Percentiles rank a stretch among this genome's conserved stretches.
Conservation (phyloP, 2,797 vertebrate species). For the Lemur catta region DNA sequence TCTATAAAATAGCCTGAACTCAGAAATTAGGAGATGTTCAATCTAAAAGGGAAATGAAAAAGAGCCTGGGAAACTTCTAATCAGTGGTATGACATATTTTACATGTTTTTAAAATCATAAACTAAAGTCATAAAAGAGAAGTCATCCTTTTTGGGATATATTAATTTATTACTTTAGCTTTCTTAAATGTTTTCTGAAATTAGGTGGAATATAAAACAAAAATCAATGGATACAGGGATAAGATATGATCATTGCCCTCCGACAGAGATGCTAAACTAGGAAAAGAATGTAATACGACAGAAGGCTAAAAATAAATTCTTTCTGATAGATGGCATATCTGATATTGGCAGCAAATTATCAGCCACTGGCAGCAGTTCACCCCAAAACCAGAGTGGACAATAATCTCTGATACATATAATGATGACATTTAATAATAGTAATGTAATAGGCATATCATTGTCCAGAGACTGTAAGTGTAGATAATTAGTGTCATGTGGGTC, state of each 20-base stretch:
- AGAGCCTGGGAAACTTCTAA: background rate
- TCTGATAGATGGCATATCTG: background rate
- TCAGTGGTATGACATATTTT: background rate
- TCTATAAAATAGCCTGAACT: background rate
- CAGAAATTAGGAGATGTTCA: background rate
- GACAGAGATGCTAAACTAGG: background rate
- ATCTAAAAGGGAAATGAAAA: constrained; percentile 14
- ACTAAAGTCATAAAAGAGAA: background rate
- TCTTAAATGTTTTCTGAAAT: constrained; percentile 20
- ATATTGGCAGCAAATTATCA: constrained; percentile 1
- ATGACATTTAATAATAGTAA: background rate
- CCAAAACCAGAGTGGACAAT: background rate
- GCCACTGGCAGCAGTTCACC: background rate
- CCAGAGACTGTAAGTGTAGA: background rate
- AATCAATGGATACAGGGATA: background rate
- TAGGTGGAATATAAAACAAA: background rate
- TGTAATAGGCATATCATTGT: background rate
- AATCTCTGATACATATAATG: background rate
- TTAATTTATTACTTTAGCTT: background rate
- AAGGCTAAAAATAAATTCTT: background rate
- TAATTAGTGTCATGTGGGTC: background rate
- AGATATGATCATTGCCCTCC: background rate
- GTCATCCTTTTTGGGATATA: background rate
- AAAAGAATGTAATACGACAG: background rate
- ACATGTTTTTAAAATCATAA: background rate